Evolutionary conservation across 92 coral and sea anemone species (phyloP), one percentile per base, ranked within the genome.

Genomic region (Virgularia gustaviana): DNA sequence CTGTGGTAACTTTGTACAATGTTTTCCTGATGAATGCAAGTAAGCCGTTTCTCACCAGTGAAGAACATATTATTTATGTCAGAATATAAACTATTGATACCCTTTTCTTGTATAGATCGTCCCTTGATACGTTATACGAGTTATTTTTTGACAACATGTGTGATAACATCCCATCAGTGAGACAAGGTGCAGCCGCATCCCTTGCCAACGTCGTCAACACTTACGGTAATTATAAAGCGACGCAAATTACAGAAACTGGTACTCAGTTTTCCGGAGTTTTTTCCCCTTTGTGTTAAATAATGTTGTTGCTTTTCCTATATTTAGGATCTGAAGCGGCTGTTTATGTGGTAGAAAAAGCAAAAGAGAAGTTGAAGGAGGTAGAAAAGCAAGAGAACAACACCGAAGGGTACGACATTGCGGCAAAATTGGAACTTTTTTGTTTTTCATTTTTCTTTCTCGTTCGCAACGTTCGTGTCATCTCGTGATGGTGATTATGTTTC

Each of bases 11-110:
- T 92, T 92, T 72, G 87, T 92, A 9, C 88, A 85, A 20, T 88
- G 98, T 65, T 92, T 92, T 71, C 98, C 98, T 9, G 87, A 86
- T 30, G 96, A 92, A 75, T 89, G 96, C 83, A 82, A 85, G 94
- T 88, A 36, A 71, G 82, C 34, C 30, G 32, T 18, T 18, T 24
- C 31, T 15, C 12, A 16, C 27, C 56, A 23, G 18, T 38, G 15
- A 24, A 12, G 13, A 9, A 19, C 30, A 10, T 8, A 53, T 53
- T 16, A 22, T 23, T 53, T 34, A 22, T 5, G n/a, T n/a, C n/a
- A n/a, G n/a, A n/a, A n/a, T n/a, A n/a, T n/a, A n/a, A n/a, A n/a
- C n/a, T n/a, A n/a, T n/a, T n/a, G n/a, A n/a, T n/a, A n/a, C n/a
- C n/a, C n/a, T n/a, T n/a, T n/a, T n/a, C n/a, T n/a, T n/a, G n/a